Evolutionary conservation across 1,140 invertebrate species (phyloP), one percentile per base, ranked within the genome.

Genomic region (Ceratina japonica): DNA sequence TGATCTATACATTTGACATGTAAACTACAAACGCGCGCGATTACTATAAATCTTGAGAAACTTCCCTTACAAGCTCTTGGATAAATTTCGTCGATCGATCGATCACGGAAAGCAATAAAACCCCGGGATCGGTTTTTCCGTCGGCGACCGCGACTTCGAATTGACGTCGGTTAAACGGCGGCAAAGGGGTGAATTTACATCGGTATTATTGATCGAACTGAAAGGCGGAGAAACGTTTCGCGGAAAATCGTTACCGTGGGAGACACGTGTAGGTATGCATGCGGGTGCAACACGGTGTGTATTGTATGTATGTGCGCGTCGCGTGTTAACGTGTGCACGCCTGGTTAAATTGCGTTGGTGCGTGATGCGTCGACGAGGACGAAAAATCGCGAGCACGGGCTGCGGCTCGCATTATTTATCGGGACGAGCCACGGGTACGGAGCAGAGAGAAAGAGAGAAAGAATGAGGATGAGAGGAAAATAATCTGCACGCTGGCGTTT

Each of bases 231-330:
- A 64, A 82, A 78, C 76, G 59, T 74, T 65, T 68, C 68, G 16
- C 54, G 59, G 75, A 70, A 66, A 75, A 84, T 83, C 75, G 68
- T 84, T 79, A 84, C 65, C 71, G 71, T 52, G 75, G 61, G 27
- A 44, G 37, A 71, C 64, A 27, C 65, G 61, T 59, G 52, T 54
- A 44, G 59, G 61, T 59, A 37, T 75, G 58, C 16, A 12, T 80
- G 75, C 49, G 59, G 56, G 56, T 37, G 75, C 44, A 24, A 65
- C 44, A 76, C 58, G 80, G 37, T n/a, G 54, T n/a, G 54, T 4
- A 56, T n/a, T 56, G 54, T n/a, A n/a, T n/a, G 0, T 69, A 70
- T 56, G 54, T 75, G 63, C 56, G 56, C 27, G 58, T 20, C n/a
- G 59, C 24, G 61, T n/a, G 37, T 77, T 31, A 18, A 12, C 1